These are phyloP conservation scores for Morpho helenor DNA, from an alignment of 2,888 invertebrate species.

Conservation along the genomic window DNA sequence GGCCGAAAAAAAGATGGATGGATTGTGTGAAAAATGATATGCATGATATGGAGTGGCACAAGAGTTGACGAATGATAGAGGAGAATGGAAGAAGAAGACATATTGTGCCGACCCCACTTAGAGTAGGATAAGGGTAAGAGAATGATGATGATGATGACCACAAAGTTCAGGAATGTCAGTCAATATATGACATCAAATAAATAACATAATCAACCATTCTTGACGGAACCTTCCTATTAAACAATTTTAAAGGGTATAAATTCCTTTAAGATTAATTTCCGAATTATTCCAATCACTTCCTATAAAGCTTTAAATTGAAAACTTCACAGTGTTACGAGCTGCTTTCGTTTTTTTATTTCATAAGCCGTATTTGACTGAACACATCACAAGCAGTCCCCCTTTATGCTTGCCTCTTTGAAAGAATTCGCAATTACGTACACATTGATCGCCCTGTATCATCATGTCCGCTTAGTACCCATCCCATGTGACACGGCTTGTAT, in stretches of 20 bases:
- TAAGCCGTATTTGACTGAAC: constrained; percentile 20
- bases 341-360: constrained; percentile 23
- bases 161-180: too few species aligned
- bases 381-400: constrained; percentile 8
- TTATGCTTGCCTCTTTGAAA: constrained; percentile 12
- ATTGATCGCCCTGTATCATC: constrained; percentile 22
- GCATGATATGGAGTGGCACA: too few species aligned
- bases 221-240: background rate
- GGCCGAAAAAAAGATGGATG: too few species aligned
- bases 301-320: constrained; percentile 7
- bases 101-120: too few species aligned
- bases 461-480: constrained; percentile 19
- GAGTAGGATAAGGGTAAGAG: too few species aligned
- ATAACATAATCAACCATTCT: too few species aligned
- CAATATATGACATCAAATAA: too few species aligned
- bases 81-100: too few species aligned
- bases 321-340: constrained; percentile 1
- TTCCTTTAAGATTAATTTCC: constrained; percentile 3
- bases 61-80: too few species aligned
- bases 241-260: constrained; percentile 3
- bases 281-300: constrained; percentile 4
- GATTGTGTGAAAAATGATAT: too few species aligned
- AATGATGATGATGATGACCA: too few species aligned
- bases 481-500: constrained; percentile 35
- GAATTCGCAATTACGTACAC: constrained; percentile 20